A percentile compares a stretch with the other conserved stretches of the same genome.
These are phyloP conservation scores for Acronicta aceris DNA, from an alignment of 2,888 invertebrate genomes.

Conservation along the genomic window DNA sequence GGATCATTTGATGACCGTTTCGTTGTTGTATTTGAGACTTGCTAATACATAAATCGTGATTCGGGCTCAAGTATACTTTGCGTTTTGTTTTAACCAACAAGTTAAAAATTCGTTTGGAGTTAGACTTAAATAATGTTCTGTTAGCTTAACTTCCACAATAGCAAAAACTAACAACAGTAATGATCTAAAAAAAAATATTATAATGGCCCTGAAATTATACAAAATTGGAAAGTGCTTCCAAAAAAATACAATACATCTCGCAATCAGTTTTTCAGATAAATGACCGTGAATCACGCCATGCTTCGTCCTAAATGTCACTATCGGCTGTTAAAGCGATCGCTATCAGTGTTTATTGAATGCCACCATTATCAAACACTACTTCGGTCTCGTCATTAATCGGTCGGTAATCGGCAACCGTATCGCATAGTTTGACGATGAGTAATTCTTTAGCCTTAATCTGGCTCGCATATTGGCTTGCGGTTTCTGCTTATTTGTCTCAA, in stretches of 20 bases:
- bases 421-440: conserved; percentile 62
- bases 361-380: conserved; percentile 55
- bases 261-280: conserved; percentile 40
- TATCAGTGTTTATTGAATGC: conserved; percentile 60
- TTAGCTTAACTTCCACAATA: background rate
- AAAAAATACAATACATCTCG: conserved; percentile 6
- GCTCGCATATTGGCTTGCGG: conserved; percentile 49
- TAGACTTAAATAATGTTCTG: background rate
- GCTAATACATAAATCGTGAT: conserved; percentile 1
- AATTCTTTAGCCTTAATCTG: conserved; percentile 51
- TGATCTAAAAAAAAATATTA: background rate
- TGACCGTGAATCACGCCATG: conserved; percentile 42
- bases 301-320: conserved; percentile 35
- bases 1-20: conserved; percentile 44
- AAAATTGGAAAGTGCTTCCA: conserved; percentile 17
- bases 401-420: conserved; percentile 57
- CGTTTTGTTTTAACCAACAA: no score
- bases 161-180: background rate
- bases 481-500: conserved; percentile 39
- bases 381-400: conserved; percentile 60
- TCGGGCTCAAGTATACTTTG: background rate
- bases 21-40: conserved; percentile 30
- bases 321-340: conserved; percentile 43
- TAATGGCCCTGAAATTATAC: background rate
- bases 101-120: no score